phyloP scores from a whole-genome alignment of 2,888 invertebrate species.

The Xylocampa areola region DNA sequence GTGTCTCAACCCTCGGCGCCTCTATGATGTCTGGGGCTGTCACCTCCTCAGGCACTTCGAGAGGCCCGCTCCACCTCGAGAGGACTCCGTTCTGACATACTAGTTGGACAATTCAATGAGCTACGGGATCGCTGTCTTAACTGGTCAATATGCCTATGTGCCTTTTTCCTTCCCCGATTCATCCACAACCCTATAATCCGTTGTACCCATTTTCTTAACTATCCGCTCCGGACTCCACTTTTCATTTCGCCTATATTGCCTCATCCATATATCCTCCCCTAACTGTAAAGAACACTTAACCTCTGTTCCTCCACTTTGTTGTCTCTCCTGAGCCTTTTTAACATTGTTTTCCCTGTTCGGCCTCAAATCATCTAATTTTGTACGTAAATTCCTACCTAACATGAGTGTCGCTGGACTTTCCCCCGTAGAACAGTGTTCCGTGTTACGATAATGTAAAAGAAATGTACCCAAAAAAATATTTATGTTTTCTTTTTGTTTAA shows the following conservation, averaged over 20 bases:
- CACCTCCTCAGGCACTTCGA: too few species aligned
- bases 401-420: conserved; percentile 19
- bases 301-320: background rate
- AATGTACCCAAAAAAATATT: conserved; percentile 3
- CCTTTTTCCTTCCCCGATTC: too few species aligned
- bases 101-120: too few species aligned
- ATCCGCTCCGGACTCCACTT: too few species aligned
- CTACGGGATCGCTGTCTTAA: too few species aligned
- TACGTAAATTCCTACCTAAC: background rate
- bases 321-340: background rate
- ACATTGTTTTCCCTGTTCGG: background rate
- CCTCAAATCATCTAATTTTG: background rate
- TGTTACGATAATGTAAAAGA: background rate
- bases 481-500: conserved; percentile 20
- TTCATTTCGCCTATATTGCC: background rate
- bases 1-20: too few species aligned
- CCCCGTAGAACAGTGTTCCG: background rate
- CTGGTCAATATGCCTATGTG: too few species aligned
- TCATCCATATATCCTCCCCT: background rate
- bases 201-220: too few species aligned
- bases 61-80: too few species aligned
- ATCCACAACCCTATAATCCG: too few species aligned
- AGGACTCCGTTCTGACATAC: too few species aligned
- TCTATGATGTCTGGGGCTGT: too few species aligned
- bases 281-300: background rate